phyloP scores from a whole-genome alignment of 2,113 vertebrate species.

The Solenodon paradoxus region DNA sequence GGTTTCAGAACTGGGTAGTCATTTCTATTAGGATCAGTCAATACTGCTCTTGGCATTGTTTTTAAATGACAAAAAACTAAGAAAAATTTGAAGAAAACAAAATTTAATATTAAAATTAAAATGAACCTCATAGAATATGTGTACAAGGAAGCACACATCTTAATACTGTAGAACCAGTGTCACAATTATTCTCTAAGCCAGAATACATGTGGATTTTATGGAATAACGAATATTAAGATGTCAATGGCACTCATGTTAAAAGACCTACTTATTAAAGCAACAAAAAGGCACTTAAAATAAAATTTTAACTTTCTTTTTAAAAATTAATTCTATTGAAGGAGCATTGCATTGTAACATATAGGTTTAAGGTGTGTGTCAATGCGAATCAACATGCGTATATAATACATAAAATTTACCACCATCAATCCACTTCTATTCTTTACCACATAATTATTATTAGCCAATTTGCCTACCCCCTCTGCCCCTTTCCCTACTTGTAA shows the following conservation, averaged over 20 bases:
- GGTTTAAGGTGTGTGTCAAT: no score
- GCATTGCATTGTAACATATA: no score
- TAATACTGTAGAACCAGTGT: neutral
- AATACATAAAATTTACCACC: no score
- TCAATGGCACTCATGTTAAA: neutral
- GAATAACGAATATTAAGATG: neutral
- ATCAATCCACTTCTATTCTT: no score
- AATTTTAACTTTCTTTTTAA: neutral
- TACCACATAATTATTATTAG: no score
- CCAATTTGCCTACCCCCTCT: no score
- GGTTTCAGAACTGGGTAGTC: neutral
- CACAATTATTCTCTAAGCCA: neutral
- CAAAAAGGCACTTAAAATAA: neutral
- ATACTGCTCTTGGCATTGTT: neutral
- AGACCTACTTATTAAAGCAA: neutral
- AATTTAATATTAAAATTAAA: slow-evolving; percentile 25
- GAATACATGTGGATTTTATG: neutral
- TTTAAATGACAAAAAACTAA: slow-evolving; percentile 20
- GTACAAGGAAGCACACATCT: neutral
- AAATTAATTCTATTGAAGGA: no score
- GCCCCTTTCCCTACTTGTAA: no score
- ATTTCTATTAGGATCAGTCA: slow-evolving; percentile 38
- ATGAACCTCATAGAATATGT: slow-evolving; percentile 17
- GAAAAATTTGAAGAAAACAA: neutral
- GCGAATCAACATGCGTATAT: no score